Percentiles rank a stretch among this genome's conserved stretches.
These are phyloP conservation scores for Drosophila borealis DNA, from an alignment of 2,888 invertebrate species.

Conservation along the genomic window DNA sequence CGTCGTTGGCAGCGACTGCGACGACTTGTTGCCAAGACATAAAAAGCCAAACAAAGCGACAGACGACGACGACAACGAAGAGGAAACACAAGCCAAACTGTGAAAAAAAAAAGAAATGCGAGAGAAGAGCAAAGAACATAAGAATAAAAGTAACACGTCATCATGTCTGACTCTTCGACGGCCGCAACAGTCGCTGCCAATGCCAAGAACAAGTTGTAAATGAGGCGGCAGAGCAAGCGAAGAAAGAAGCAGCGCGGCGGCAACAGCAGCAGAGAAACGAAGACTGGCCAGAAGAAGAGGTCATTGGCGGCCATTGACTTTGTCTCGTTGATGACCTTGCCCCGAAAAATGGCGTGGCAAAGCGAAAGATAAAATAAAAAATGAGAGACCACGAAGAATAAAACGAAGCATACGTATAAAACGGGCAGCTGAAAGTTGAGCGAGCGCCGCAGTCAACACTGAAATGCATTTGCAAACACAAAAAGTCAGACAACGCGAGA, in stretches of 20 bases:
- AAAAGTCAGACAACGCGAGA: slow-evolving; percentile 41
- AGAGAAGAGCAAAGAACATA: slow-evolving; percentile 43
- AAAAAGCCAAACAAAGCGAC: slow-evolving; percentile 66
- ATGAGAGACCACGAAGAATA: slow-evolving; percentile 17
- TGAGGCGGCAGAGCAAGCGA: slow-evolving; percentile 50
- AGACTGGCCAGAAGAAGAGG: slow-evolving; percentile 78
- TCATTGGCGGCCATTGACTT: slow-evolving; percentile 85
- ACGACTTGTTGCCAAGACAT: slow-evolving; percentile 77
- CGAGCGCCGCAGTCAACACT: slow-evolving; percentile 23
- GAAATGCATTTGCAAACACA: slow-evolving; percentile 62
- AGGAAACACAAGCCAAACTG: slow-evolving; percentile 66
- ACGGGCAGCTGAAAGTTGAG: slow-evolving; percentile 63
- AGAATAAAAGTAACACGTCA: slow-evolving; percentile 76
- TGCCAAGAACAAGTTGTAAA: slow-evolving; percentile 78
- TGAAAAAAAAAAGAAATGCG: slow-evolving; percentile 55
- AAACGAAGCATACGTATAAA: slow-evolving; percentile 28
- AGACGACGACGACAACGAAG: slow-evolving; percentile 46
- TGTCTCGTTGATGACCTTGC: slow-evolving; percentile 85
- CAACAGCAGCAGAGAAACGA: slow-evolving; percentile 18
- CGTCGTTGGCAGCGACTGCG: slow-evolving; percentile 31
- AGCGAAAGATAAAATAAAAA: slow-evolving; percentile 38
- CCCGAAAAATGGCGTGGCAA: slow-evolving; percentile 83
- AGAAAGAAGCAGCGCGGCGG: slow-evolving; percentile 34
- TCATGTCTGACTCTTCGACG: slow-evolving; percentile 56
- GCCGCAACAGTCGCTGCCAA: slow-evolving; percentile 38